Evolutionary conservation across 2,113 vertebrate genomes (phyloP).

Genomic region (Lagopus muta): DNA sequence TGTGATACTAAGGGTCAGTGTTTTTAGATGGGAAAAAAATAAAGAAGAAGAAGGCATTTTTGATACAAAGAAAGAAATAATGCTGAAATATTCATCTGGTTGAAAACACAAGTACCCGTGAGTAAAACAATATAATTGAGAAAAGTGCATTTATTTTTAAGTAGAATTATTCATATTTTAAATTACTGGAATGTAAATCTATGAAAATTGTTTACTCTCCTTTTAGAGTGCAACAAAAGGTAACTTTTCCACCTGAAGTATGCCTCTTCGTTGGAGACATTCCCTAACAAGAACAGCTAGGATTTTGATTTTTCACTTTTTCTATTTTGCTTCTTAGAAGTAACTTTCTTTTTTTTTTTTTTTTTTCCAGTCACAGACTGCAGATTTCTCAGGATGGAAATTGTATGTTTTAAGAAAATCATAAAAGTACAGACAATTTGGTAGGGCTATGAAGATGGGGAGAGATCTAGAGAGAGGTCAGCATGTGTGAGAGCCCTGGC

Average conservation of each 20-base stretch:
- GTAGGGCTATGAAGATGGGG: no score
- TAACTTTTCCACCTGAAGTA: not conserved
- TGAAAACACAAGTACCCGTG: not conserved
- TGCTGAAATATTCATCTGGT: not conserved
- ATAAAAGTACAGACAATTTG: not conserved
- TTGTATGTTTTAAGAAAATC: not conserved
- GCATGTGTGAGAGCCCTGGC: no score
- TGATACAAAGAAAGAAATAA: not conserved
- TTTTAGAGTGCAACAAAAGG: not conserved
- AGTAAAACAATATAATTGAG: not conserved
- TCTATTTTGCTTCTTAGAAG: not conserved
- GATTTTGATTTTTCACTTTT: not conserved
- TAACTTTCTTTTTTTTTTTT: not conserved
- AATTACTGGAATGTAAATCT: not conserved
- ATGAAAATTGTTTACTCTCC: fast-evolving
- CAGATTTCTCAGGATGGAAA: not conserved
- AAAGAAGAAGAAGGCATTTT: not conserved
- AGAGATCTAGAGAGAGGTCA: no score
- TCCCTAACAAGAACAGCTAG: not conserved
- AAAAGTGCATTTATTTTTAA: not conserved
- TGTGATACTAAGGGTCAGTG: not conserved
- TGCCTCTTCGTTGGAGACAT: not conserved
- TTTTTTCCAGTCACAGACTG: not conserved
- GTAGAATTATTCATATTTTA: not conserved
- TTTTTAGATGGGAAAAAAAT: not conserved